Conservation (phyloP, 2,113 vertebrate genomes). For the Macquaria ambigua region DNA sequence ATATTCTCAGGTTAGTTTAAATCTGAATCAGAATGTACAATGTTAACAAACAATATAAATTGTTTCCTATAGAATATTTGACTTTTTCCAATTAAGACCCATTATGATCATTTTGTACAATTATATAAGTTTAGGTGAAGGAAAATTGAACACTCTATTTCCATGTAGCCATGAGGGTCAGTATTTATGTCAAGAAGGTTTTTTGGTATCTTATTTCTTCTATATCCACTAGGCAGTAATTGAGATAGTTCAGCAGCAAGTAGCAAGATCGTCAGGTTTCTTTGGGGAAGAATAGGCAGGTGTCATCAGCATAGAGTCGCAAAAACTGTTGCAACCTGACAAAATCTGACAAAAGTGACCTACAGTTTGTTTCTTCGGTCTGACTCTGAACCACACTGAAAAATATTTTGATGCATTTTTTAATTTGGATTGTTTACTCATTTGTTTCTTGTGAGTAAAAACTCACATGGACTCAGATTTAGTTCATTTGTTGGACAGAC, state of each 20-base stretch:
- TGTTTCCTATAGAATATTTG: too few relatives aligned
- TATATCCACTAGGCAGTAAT: neutral
- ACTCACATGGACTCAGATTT: neutral
- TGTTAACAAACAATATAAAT: too few relatives aligned
- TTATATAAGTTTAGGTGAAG: neutral
- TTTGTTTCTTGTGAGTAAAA: neutral
- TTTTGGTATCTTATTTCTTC: neutral
- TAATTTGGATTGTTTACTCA: neutral
- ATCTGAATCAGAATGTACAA: too few relatives aligned
- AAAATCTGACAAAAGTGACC: neutral
- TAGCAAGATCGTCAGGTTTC: neutral
- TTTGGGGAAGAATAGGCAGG: neutral
- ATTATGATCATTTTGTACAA: too few relatives aligned
- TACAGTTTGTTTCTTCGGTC: neutral
- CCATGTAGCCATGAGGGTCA: neutral
- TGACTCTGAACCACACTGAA: neutral
- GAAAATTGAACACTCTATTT: neutral
- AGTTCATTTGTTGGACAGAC: neutral
- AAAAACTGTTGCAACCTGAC: neutral
- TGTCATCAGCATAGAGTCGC: slow-evolving; percentile 5
- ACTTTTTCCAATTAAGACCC: too few relatives aligned
- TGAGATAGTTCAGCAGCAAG: neutral
- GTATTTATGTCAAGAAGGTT: neutral
- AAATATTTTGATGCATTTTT: neutral
- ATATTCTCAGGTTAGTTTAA: neutral